These are phyloP conservation scores for Argyresthia albistria DNA, from an alignment of 2,888 invertebrate genomes.

Conservation along the genomic window DNA sequence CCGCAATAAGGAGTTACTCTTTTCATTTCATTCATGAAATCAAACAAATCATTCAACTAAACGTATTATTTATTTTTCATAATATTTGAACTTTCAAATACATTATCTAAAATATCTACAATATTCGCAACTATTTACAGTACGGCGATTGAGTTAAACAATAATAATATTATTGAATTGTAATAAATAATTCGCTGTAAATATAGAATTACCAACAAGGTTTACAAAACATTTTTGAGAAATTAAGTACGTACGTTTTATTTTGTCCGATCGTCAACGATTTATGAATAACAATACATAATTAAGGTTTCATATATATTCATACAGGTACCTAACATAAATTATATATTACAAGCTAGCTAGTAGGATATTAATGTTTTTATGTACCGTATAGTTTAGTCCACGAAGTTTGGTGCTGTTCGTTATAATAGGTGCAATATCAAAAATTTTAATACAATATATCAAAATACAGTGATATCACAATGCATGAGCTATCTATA, in stretches of 20 bases:
- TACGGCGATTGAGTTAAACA: slow-evolving; percentile 15
- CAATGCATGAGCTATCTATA: slow-evolving; percentile 11
- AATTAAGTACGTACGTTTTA: slow-evolving; percentile 44
- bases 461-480: slow-evolving; percentile 17
- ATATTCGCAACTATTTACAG: slow-evolving; percentile 62
- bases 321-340: neutral
- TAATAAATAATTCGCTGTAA: slow-evolving; percentile 57
- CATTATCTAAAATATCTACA: slow-evolving; percentile 64
- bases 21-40: neutral
- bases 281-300: slow-evolving; percentile 13
- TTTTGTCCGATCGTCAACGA: slow-evolving; percentile 29
- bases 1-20: too few relatives aligned
- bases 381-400: slow-evolving; percentile 7
- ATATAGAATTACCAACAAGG: slow-evolving; percentile 52
- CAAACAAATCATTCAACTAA: slow-evolving; percentile 41
- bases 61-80: slow-evolving; percentile 67
- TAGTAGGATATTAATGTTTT: slow-evolving; percentile 13
- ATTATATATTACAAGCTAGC: slow-evolving; percentile 10
- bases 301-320: neutral
- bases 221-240: slow-evolving; percentile 41
- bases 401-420: slow-evolving; percentile 20
- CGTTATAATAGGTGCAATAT: slow-evolving; percentile 14
- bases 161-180: slow-evolving; percentile 24
- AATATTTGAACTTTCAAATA: slow-evolving; percentile 62
- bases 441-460: slow-evolving; percentile 13